phyloP scores from a whole-genome alignment of 2,113 vertebrate species.

The Varanus salvator region DNA sequence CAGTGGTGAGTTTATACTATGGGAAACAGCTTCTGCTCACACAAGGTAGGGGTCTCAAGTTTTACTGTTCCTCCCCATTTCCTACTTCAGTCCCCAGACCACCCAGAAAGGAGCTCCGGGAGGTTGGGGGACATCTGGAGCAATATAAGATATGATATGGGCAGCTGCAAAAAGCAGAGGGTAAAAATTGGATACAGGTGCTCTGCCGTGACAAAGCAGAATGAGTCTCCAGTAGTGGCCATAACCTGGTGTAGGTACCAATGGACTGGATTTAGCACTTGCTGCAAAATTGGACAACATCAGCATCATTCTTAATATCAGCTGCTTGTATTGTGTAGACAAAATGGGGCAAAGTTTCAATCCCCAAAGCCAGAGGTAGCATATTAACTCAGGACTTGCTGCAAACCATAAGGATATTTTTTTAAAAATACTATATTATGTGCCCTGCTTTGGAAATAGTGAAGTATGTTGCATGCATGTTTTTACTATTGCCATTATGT shows the following conservation, averaged over 20 bases:
- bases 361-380: not conserved
- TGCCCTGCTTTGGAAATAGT: not conserved
- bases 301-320: not conserved
- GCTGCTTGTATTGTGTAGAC: not conserved
- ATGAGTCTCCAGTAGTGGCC: not conserved
- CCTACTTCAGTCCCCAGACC: no score
- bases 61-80: no score
- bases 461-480: not conserved
- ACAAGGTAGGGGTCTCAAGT: no score
- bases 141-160: no score
- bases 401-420: not conserved
- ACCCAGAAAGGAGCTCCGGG: no score
- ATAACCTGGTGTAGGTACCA: not conserved
- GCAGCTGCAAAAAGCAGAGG: no score
- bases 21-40: no score
- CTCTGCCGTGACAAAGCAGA: no score
- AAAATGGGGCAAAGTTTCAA: not conserved
- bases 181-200: no score
- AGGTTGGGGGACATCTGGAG: no score
- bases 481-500: not conserved
- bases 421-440: conserved; percentile 5
- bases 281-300: not conserved
- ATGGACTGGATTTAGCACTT: not conserved
- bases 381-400: not conserved
- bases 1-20: no score